phyloP scores from a whole-genome alignment of 2,888 invertebrate species.

The Leucoma salicis region DNA sequence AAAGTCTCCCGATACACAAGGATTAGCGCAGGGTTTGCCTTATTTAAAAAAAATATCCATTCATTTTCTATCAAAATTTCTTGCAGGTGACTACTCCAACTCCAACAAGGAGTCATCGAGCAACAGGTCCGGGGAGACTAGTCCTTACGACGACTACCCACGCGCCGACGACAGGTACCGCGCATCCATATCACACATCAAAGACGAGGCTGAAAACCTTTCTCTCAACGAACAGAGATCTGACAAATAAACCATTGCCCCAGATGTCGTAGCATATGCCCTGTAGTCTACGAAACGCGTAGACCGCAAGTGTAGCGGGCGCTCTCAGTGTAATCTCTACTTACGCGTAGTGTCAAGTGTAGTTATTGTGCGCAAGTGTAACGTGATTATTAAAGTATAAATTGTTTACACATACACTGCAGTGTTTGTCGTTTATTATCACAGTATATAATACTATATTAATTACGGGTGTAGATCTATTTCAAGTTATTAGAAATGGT shows the following conservation, averaged over 20 bases:
- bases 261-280: not conserved
- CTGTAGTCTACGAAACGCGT: not conserved
- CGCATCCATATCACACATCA: slow-evolving; percentile 68
- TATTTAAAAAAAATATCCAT: no score
- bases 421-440: slow-evolving; percentile 38
- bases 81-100: slow-evolving; percentile 60
- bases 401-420: slow-evolving; percentile 27
- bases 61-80: no score
- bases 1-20: no score
- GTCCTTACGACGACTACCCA: slow-evolving; percentile 73
- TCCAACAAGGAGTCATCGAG: slow-evolving; percentile 68
- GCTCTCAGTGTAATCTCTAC: slow-evolving; percentile 3
- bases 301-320: not conserved
- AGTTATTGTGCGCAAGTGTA: slow-evolving; percentile 7
- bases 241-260: slow-evolving; percentile 59
- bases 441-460: slow-evolving; percentile 45
- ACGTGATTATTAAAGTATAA: slow-evolving; percentile 12
- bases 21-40: no score
- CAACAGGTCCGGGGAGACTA: slow-evolving; percentile 70
- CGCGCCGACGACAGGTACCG: slow-evolving; percentile 69
- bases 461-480: slow-evolving; percentile 78
- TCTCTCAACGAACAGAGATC: slow-evolving; percentile 78
- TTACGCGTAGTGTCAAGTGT: slow-evolving; percentile 1
- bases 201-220: slow-evolving; percentile 77
- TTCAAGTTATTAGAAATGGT: slow-evolving; percentile 65